Evolutionary conservation across 1,140 invertebrate species (phyloP).

Genomic region (Drosophila subpulchrella): DNA sequence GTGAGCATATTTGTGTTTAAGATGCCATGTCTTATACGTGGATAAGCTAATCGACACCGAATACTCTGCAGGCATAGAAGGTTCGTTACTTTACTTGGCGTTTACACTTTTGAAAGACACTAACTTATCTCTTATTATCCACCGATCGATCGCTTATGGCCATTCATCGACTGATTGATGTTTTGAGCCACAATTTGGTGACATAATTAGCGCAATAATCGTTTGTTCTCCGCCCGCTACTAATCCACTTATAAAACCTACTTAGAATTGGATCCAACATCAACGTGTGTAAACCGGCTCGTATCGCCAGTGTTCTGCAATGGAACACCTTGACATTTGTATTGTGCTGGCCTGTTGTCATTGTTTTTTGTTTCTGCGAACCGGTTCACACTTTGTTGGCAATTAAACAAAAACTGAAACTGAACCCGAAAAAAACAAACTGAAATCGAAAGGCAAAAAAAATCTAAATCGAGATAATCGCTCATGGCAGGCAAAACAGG

Average conservation of each 20-base stretch:
- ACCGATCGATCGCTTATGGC: slow-evolving; percentile 1
- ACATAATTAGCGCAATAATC: slow-evolving; percentile 27
- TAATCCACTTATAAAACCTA: slow-evolving; percentile 10
- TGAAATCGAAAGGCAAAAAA: slow-evolving; percentile 15
- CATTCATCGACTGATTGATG: slow-evolving; percentile 21
- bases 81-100: slow-evolving; percentile 47
- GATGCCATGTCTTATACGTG: too few relatives aligned
- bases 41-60: slow-evolving; percentile 19
- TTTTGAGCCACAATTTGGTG: slow-evolving; percentile 11
- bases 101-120: slow-evolving; percentile 28
- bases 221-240: slow-evolving; percentile 2
- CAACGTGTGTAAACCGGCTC: slow-evolving; percentile 49
- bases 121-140: slow-evolving; percentile 4
- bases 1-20: too few relatives aligned
- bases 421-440: slow-evolving; percentile 20
- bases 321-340: slow-evolving; percentile 68
- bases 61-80: not conserved
- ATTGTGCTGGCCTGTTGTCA: slow-evolving; percentile 33
- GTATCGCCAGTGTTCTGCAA: slow-evolving; percentile 46
- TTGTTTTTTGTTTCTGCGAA: slow-evolving; percentile 42
- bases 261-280: slow-evolving; percentile 17
- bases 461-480: not conserved
- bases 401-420: slow-evolving; percentile 57
- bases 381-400: slow-evolving; percentile 56
- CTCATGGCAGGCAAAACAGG: not conserved